Conservation (phyloP, 2,888 invertebrate species). For the Sisyra nigra region DNA sequence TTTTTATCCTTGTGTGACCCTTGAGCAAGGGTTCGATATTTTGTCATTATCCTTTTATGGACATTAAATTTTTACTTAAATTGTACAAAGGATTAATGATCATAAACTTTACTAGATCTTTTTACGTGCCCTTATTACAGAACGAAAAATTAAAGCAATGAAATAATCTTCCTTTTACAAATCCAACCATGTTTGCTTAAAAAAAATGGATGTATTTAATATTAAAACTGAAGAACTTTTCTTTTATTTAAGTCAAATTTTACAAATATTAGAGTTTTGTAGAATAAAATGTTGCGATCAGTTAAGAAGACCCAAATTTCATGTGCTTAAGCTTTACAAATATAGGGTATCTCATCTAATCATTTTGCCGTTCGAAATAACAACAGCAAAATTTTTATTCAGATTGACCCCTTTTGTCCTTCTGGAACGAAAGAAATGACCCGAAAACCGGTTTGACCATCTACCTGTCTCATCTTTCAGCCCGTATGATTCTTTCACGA, state of each 20-base stretch:
- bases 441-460: slow-evolving; percentile 7
- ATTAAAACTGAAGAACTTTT: no score
- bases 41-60: no score
- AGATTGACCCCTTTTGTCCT: not conserved
- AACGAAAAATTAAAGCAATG: not conserved
- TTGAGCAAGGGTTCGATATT: not conserved
- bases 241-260: no score
- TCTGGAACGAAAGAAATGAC: not conserved
- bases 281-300: no score
- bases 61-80: no score
- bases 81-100: not conserved
- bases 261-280: no score
- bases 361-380: no score
- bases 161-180: not conserved
- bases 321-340: no score
- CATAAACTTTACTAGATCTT: not conserved
- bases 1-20: slow-evolving; percentile 2
- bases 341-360: no score
- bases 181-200: no score
- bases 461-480: slow-evolving; percentile 1
- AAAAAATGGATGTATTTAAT: not conserved
- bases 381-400: not conserved
- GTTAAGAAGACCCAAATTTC: no score
- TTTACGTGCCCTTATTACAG: not conserved
- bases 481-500: not conserved